Base-by-base conservation (phyloP, 2,113 vertebrate genomes). In the Alosa alosa region DNA sequence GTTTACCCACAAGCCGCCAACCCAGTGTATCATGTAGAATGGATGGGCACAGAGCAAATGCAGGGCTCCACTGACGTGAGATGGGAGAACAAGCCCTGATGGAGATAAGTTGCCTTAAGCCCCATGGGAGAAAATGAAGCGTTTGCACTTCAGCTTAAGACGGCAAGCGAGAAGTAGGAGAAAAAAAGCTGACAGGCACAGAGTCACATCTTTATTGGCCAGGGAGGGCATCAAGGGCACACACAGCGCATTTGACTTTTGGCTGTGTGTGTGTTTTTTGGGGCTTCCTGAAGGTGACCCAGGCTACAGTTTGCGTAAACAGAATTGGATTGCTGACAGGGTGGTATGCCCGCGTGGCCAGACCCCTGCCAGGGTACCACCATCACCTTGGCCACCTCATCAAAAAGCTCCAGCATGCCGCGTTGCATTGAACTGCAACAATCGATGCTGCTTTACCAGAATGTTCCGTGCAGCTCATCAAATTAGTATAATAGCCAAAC, bases 161-260 rank as follows among this genome's bases (percentile, higher is more conserved):
- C 31, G 1, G 72, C 31, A 18, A 78, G 36, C 13, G 9, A 36
- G 72, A 78, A 78, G 72, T 41, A 36, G 31, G 47, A 13, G 50
- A 84, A 78, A 87, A 87, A 6, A 6, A 84, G 94, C 94, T 95
- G 94, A 95, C 94, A 46, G 89, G 89, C 90, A 93, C 87, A 64
- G 8, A 41, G 88, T 86, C 52, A 87, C 86, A 87, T 86, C 91
- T 89, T 83, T 44, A 81, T 55, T 86, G 90, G 78, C 83, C 55
- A 10, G 39, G 83, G 89, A 90, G 87, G 83, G 90, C 89, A 92
- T 91, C 91, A 91, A 90, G 91, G 89, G 87, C 91, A 88, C 11
- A 17, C 91, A 88, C 86, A 87, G 64, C 85, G 55, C 87, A 86
- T 92, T 92, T 94, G 93, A 94, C 92, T 93, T 93, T 86, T 88